Evolutionary conservation across 2,113 vertebrate species (phyloP).

Genomic region (Ahaetulla prasina): DNA sequence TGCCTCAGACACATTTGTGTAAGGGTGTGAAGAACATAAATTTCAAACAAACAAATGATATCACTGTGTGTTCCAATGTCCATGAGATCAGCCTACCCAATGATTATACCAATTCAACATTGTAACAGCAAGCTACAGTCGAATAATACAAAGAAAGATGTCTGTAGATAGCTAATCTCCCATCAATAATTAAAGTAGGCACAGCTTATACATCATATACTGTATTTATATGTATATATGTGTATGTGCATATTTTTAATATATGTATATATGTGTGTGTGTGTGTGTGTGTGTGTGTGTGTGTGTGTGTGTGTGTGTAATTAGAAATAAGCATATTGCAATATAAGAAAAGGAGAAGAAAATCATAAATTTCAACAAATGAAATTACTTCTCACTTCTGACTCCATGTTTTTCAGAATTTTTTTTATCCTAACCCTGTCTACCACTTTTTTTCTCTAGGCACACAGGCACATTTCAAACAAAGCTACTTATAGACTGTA

Average conservation of each 20-base stretch:
- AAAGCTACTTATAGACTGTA: background rate
- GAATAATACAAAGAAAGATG: background rate
- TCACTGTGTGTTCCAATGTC: background rate
- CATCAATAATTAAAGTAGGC: background rate
- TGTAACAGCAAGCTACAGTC: background rate
- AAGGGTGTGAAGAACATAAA: background rate
- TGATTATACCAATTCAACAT: constrained; percentile 13
- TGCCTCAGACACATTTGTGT: background rate
- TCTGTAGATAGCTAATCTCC: background rate
- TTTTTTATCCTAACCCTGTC: background rate
- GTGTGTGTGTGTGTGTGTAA: background rate
- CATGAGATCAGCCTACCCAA: constrained; percentile 4
- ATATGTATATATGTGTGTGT: background rate
- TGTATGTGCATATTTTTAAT: no score
- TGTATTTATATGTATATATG: background rate
- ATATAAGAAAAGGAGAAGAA: fast-evolving
- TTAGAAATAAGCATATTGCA: background rate
- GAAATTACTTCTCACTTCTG: background rate
- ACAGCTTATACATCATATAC: background rate
- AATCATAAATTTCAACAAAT: background rate
- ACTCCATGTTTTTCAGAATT: background rate
- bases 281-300: background rate
- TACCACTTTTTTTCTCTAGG: background rate
- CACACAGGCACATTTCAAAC: background rate
- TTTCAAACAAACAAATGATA: background rate